A percentile compares a stretch with the other conserved stretches of the same genome.
These are phyloP conservation scores for Cherax destructor DNA, from an alignment of 1,140 invertebrate genomes.

Conservation along the genomic window DNA sequence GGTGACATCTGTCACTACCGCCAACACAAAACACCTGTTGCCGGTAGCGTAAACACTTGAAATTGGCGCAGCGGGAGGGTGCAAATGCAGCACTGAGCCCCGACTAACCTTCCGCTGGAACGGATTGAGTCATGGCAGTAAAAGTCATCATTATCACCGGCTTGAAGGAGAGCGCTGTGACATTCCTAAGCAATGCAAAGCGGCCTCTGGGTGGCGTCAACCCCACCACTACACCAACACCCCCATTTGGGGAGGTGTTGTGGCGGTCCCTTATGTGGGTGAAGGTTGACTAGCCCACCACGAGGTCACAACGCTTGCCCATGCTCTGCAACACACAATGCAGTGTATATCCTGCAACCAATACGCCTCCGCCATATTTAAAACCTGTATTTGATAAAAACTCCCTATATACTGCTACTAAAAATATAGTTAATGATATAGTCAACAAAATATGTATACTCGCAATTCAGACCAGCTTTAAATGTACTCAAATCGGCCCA, in stretches of 20 bases:
- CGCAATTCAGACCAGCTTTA: no score
- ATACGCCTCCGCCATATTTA: no score
- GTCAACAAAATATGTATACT: no score
- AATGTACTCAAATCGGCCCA: no score
- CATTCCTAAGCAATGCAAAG: slow-evolving; percentile 3
- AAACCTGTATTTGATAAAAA: no score
- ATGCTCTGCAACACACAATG: not conserved
- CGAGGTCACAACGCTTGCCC: slow-evolving; percentile 2
- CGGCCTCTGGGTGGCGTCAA: not conserved
- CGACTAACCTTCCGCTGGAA: not conserved
- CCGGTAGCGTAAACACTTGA: no score
- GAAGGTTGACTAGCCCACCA: slow-evolving; percentile 21
- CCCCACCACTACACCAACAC: not conserved
- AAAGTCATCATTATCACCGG: not conserved
- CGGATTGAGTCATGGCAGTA: not conserved
- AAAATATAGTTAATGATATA: no score
- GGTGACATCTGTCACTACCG: no score
- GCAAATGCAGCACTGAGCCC: no score
- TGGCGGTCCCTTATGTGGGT: slow-evolving; percentile 30
- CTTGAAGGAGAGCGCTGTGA: not conserved
- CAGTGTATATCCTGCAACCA: not conserved
- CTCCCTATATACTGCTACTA: no score
- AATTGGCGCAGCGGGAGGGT: no score
- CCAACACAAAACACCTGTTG: no score
- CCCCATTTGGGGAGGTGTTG: not conserved